These are phyloP conservation scores for Dufourea novaeangliae DNA, from an alignment of 1,140 invertebrate genomes.

Conservation along the genomic window DNA sequence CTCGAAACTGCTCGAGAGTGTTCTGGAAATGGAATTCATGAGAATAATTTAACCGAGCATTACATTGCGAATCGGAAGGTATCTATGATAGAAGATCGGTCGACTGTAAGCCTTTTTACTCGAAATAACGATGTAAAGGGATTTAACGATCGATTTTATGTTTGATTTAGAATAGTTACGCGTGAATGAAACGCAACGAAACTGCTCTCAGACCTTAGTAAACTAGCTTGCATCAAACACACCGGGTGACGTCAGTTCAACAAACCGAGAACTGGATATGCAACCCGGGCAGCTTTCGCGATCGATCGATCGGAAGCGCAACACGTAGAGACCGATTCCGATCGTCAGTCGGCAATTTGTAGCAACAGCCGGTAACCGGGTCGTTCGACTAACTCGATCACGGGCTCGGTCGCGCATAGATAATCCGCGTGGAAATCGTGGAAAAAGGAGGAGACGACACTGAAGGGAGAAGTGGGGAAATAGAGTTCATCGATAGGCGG, in stretches of 20 bases:
- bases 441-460: slow-evolving; percentile 8
- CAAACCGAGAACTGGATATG: not conserved
- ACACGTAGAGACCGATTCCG: not conserved
- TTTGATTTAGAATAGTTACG: too few species aligned
- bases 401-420: not conserved
- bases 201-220: too few species aligned
- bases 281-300: not conserved
- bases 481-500: not conserved
- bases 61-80: too few species aligned
- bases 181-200: too few species aligned
- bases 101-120: too few species aligned
- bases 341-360: not conserved
- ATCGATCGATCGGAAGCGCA: not conserved
- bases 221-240: too few species aligned
- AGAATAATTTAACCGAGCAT: not conserved
- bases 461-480: too few species aligned
- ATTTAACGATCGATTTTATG: too few species aligned
- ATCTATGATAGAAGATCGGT: too few species aligned
- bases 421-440: slow-evolving; percentile 8
- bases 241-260: not conserved
- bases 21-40: not conserved
- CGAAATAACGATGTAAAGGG: too few species aligned
- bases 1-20: too few species aligned
- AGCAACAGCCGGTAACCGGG: slow-evolving; percentile 5
- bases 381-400: slow-evolving; percentile 5